Evolutionary conservation across 2,888 invertebrate species (phyloP).

Genomic region (Macaria notata): DNA sequence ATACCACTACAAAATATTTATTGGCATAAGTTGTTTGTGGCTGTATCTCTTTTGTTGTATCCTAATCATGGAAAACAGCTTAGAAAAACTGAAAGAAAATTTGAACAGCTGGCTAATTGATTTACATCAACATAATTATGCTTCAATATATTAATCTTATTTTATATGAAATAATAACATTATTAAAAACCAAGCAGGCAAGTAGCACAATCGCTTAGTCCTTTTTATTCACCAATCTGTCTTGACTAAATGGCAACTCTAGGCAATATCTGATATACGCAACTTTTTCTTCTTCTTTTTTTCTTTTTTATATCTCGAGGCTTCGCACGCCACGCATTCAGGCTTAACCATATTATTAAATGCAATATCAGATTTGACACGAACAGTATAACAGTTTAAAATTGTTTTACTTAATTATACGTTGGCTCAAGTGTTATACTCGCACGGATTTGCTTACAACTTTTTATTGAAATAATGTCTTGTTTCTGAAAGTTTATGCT

Average conservation of each 20-base stretch:
- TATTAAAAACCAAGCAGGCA: background rate
- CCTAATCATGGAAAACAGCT: too few species aligned
- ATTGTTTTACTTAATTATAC: constrained; percentile 22
- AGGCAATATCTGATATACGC: constrained; percentile 4
- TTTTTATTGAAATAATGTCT: constrained; percentile 15
- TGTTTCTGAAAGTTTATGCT: background rate
- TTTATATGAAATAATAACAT: too few species aligned
- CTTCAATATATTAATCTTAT: too few species aligned
- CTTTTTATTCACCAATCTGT: background rate
- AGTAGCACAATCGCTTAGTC: background rate
- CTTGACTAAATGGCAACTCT: constrained; percentile 14
- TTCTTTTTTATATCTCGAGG: constrained; percentile 11
- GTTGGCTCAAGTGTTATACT: constrained; percentile 10
- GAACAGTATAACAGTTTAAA: constrained; percentile 18
- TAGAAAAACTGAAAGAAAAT: too few species aligned
- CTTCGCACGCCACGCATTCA: constrained; percentile 28
- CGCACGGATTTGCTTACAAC: constrained; percentile 8
- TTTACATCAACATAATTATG: too few species aligned
- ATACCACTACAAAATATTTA: too few species aligned
- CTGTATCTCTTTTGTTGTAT: too few species aligned
- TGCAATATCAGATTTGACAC: constrained; percentile 35
- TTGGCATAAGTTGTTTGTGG: too few species aligned
- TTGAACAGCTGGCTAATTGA: too few species aligned
- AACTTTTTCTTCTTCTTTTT: constrained; percentile 11
- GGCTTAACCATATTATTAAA: constrained; percentile 30